A percentile compares a stretch with the other conserved stretches of the same genome.
Conservation (phyloP, 2,113 vertebrate genomes). For the Ochotona curzoniae region DNA sequence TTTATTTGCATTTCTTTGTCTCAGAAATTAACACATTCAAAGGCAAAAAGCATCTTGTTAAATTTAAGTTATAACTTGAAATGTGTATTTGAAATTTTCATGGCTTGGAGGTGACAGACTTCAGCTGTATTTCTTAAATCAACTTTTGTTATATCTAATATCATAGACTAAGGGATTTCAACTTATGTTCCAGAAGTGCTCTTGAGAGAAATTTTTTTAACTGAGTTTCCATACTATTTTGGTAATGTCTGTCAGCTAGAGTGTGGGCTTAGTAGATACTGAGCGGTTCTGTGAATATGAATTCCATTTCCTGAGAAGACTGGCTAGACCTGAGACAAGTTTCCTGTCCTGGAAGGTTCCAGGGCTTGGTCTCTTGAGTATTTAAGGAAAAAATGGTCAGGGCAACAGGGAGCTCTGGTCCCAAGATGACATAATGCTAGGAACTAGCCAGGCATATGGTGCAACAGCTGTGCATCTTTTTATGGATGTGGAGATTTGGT, state of each 20-base stretch:
- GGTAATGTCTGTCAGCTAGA: neutral
- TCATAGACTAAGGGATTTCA: neutral
- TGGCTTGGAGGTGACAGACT: neutral
- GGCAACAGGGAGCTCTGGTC: neutral
- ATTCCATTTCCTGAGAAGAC: slow-evolving; percentile 27
- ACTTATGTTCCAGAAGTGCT: neutral
- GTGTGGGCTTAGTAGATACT: neutral
- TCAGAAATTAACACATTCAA: neutral
- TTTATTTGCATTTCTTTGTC: slow-evolving; percentile 13
- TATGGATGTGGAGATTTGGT: slow-evolving; percentile 41
- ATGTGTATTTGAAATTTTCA: neutral
- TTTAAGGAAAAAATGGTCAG: neutral
- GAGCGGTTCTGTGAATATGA: neutral
- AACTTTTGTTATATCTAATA: neutral
- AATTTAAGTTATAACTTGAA: slow-evolving; percentile 49
- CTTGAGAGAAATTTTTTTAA: neutral
- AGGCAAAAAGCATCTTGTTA: neutral
- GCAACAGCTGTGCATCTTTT: slow-evolving; percentile 50
- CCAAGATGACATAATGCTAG: neutral
- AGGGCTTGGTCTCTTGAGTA: neutral
- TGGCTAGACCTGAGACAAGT: neutral
- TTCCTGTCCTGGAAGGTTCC: neutral
- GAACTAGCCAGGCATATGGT: neutral
- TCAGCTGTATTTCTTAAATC: slow-evolving; percentile 35
- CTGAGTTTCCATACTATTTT: neutral